These are phyloP conservation scores for Pyrgilauda ruficollis DNA, from an alignment of 2,113 vertebrate species.

Conservation along the genomic window DNA sequence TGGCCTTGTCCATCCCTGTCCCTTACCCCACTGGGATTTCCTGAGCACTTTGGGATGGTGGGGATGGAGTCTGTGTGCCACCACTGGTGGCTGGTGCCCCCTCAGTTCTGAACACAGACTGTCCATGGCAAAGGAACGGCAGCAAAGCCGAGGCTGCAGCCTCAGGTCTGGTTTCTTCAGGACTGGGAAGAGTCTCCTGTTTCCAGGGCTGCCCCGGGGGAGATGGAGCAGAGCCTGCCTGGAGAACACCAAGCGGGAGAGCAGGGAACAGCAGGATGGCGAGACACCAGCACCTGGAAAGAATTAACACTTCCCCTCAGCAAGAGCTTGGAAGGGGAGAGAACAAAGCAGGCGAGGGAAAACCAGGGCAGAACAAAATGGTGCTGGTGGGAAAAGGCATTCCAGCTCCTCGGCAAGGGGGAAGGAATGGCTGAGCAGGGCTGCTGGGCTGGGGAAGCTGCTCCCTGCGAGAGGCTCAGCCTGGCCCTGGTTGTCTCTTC, in stretches of 20 bases:
- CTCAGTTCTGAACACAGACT: not conserved
- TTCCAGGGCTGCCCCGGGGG: not conserved
- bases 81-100: not conserved
- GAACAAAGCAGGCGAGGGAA: conserved; percentile 46
- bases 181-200: not conserved
- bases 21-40: not conserved
- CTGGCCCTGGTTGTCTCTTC: not conserved
- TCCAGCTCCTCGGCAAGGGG: conserved; percentile 29
- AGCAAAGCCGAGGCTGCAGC: not conserved
- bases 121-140: not conserved
- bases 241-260: not conserved
- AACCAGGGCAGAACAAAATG: conserved; percentile 56
- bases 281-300: conserved; percentile 36
- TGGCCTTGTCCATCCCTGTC: not conserved
- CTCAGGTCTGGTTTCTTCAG: not conserved
- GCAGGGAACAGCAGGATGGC: not conserved
- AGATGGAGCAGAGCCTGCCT: not conserved
- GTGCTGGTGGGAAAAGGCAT: conserved; percentile 42
- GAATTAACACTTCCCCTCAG: conserved; percentile 46
- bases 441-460: not conserved
- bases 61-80: not conserved
- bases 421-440: not conserved
- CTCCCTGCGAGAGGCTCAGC: not conserved
- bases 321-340: not conserved
- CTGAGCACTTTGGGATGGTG: not conserved